Conservation (phyloP, 1,140 invertebrate species). For the Trichonephila clavata region DNA sequence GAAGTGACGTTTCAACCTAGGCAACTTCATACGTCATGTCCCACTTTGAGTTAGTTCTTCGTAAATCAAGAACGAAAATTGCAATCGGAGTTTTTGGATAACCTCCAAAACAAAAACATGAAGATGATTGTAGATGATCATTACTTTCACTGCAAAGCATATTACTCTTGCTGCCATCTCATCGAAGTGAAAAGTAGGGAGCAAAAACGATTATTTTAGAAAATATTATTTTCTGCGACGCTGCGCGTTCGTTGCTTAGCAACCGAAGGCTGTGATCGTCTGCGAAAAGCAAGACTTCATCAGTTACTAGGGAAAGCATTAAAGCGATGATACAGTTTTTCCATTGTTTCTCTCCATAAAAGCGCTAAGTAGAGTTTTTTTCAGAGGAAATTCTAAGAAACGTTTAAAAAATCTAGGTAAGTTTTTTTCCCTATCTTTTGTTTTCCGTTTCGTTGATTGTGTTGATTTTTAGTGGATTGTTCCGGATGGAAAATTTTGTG, state of each 20-base stretch:
- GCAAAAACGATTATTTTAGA: slow-evolving; percentile 41
- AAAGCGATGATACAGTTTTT: slow-evolving; percentile 40
- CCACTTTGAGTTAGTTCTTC: slow-evolving; percentile 10
- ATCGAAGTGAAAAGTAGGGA: not conserved
- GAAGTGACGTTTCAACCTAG: slow-evolving; percentile 53
- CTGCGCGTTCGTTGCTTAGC: slow-evolving; percentile 57
- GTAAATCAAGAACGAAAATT: slow-evolving; percentile 53
- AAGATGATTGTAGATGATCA: not conserved
- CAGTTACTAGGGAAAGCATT: slow-evolving; percentile 28
- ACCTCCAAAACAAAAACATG: slow-evolving; percentile 48
- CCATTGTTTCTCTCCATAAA: slow-evolving; percentile 33
- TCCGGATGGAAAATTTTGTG: not conserved
- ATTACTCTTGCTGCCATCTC: slow-evolving; percentile 28
- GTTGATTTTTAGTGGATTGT: not conserved
- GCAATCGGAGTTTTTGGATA: slow-evolving; percentile 62
- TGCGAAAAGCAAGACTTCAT: slow-evolving; percentile 41
- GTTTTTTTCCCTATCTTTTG: not conserved
- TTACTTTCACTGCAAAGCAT: slow-evolving; percentile 33
- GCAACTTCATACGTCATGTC: slow-evolving; percentile 49
- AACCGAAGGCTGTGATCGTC: slow-evolving; percentile 34
- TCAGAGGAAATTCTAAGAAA: not conserved
- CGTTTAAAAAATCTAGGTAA: not conserved
- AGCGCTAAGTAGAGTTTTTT: not conserved
- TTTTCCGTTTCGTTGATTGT: not conserved
- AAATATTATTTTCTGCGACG: slow-evolving; percentile 57